Percentiles rank a stretch among this genome's conserved stretches.
Evolutionary conservation across 2,113 vertebrate species (phyloP).

Genomic region (Procavia capensis): DNA sequence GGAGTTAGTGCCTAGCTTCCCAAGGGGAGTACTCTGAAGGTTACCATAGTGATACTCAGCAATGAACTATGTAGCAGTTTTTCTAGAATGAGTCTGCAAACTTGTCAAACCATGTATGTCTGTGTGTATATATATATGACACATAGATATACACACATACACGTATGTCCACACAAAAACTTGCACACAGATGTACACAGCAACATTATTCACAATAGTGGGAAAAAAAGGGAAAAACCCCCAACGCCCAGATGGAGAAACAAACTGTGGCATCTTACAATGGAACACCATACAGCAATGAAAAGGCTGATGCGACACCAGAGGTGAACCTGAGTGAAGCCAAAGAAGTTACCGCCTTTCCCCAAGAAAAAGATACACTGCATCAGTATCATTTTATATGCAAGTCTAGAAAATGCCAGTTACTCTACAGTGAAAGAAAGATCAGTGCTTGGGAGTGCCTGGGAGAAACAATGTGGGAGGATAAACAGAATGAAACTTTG

Average conservation of each 20-base stretch:
- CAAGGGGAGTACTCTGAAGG: too few relatives aligned
- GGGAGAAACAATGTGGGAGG: neutral
- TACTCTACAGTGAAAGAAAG: neutral
- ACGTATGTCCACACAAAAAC: neutral
- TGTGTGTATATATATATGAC: too few relatives aligned
- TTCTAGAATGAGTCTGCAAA: too few relatives aligned
- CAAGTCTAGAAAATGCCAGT: conserved; percentile 22
- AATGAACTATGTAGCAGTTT: too few relatives aligned
- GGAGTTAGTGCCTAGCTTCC: too few relatives aligned
- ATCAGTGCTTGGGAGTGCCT: neutral
- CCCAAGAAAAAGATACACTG: neutral
- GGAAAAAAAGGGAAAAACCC: neutral
- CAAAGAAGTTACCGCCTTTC: neutral
- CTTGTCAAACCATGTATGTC: too few relatives aligned
- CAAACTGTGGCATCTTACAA: neutral
- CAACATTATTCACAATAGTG: neutral
- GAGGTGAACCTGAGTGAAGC: neutral
- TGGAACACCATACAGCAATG: neutral
- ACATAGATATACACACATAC: too few relatives aligned
- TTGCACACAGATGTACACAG: neutral
- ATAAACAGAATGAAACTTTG: neutral
- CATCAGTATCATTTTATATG: neutral
- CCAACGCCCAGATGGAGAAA: neutral
- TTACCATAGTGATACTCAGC: too few relatives aligned
- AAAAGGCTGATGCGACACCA: neutral